These are phyloP conservation scores for Uropsilus gracilis DNA, from an alignment of 2,113 vertebrate species.

Conservation along the genomic window DNA sequence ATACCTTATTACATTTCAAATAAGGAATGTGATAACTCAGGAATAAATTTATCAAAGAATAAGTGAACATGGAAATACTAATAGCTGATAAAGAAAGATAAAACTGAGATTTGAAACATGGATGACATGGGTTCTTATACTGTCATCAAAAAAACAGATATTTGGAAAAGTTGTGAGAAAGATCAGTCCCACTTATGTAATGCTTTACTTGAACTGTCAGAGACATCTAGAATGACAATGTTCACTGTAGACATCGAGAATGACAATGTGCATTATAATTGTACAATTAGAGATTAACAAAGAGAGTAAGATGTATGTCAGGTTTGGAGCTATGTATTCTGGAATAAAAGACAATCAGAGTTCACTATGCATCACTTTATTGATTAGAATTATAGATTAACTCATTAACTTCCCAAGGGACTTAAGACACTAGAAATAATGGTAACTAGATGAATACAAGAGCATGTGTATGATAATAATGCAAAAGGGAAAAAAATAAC, in stretches of 20 bases:
- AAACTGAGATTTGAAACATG: not conserved
- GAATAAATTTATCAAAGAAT: not conserved
- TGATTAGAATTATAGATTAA: not conserved
- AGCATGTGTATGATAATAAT: not conserved
- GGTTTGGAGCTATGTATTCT: not conserved
- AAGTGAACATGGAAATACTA: not conserved
- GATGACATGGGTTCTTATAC: not conserved
- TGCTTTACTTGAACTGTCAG: not conserved
- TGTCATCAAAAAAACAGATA: not conserved
- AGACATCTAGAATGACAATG: not conserved
- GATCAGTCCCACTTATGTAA: not conserved
- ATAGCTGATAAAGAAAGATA: not conserved
- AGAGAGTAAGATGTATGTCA: not conserved
- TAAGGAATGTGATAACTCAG: not conserved
- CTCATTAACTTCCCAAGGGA: not conserved
- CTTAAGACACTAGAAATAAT: not conserved
- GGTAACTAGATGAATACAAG: not conserved
- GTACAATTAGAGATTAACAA: not conserved
- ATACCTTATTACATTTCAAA: not conserved
- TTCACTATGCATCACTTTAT: not conserved
- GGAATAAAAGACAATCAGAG: not conserved
- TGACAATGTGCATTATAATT: not conserved
- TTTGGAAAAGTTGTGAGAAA: not conserved
- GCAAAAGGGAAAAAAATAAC: not conserved
- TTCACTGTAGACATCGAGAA: not conserved